Evolutionary conservation across 53 echinoderm and acorn worm genomes (phyloP).

Genomic region (Apostichopus leukothele): DNA sequence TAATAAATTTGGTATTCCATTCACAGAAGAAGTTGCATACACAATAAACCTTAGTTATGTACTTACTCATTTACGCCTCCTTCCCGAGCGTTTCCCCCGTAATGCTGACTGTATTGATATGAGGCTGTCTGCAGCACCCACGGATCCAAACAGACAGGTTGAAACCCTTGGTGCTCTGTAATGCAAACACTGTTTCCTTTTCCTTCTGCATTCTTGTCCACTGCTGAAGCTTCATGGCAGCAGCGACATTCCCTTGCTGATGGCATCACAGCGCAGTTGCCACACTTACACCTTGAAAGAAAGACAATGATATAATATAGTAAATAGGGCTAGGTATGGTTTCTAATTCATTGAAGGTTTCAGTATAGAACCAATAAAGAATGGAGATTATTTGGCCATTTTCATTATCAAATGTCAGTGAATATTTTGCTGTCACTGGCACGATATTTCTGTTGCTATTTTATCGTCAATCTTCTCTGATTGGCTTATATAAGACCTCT

Average conservation of each 20-base stretch:
- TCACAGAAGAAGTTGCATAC: neutral
- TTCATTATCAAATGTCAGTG: no score
- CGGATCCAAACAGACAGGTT: constrained; percentile 20
- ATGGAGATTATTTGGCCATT: no score
- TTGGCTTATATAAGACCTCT: no score
- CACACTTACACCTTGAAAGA: constrained; percentile 17
- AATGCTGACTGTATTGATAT: constrained; percentile 35
- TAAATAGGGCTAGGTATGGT: no score
- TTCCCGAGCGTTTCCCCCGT: constrained; percentile 16
- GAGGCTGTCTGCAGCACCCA: constrained; percentile 50
- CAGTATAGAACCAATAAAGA: no score
- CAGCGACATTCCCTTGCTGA: constrained; percentile 23
- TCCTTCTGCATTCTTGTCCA: constrained; percentile 4
- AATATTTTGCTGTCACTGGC: no score
- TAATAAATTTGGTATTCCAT: no score
- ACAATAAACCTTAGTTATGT: neutral
- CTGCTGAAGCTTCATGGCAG: constrained; percentile 23
- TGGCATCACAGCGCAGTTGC: constrained; percentile 4
- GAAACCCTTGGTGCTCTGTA: constrained; percentile 47
- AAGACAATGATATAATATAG: neutral
- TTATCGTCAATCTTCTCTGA: no score
- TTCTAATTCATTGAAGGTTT: no score
- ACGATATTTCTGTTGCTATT: no score
- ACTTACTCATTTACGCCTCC: neutral
- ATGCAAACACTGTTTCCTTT: constrained; percentile 10